Evolutionary conservation across 1,140 invertebrate genomes (phyloP), one percentile per base, ranked within the genome.

Genomic region (Scaptomyza pallida): DNA sequence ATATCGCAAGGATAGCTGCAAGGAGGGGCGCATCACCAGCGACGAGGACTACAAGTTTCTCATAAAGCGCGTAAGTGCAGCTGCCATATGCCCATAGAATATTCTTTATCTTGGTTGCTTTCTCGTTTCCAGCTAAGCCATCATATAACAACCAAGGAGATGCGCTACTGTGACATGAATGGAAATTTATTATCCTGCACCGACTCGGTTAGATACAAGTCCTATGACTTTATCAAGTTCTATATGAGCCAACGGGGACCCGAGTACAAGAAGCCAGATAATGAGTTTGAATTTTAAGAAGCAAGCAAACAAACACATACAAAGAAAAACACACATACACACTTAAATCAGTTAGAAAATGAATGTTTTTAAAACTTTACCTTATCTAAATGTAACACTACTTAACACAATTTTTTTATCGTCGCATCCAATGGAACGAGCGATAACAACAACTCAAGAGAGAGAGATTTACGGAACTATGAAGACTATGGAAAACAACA

Each of bases 41-140:
- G 98, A 95, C 0, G 97, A 98, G 47, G 98, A 99, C 92, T 99
- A 99, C 92, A 99, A 99, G 91, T 97, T 98, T 92, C 93, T 99
- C 17, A 98, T 98, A 0, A 94, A 97, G 92, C 98, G 99, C 94
- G 98, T 99, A 92, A 92, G 83, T 26, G 23, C 23, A 26, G 5
- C 23, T 26, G 21, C 21, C 3, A 4, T 23, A 23, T 23, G 21
- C 21, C 1, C 5, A 4, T 1, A 23, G 5, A 3, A 23, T 23
- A 2, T 30, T 30, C 0, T 8, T 1, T 23, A 0, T 30, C 9
- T 13, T 21, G 15, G 2, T 13, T 37, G n/a, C n/a, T 10, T 5
- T 13, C 13, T 5, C 9, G 1, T 86, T 93, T 94, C 45, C 93
- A 99, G 98, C 92, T 99, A 17, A 99, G 98, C 0, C 97, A 99